These are phyloP conservation scores for Clistopyga incitator DNA, from an alignment of 2,888 invertebrate genomes.

Conservation along the genomic window DNA sequence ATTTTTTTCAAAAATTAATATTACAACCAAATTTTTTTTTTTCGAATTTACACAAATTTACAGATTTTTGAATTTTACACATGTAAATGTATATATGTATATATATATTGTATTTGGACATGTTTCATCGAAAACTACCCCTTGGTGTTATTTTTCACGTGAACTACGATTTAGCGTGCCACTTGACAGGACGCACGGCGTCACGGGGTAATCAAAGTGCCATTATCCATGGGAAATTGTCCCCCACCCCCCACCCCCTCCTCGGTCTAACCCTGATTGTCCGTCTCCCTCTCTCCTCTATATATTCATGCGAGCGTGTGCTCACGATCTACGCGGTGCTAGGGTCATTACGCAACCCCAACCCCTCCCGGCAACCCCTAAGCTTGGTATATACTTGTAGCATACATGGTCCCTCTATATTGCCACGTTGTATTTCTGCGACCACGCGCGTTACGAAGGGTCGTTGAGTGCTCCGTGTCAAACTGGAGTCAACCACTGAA, in stretches of 20 bases:
- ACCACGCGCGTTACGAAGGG: slow-evolving; percentile 72
- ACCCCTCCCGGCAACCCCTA: slow-evolving; percentile 50
- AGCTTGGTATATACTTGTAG: slow-evolving; percentile 43
- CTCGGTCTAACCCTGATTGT: slow-evolving; percentile 51
- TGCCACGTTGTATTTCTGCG: slow-evolving; percentile 59
- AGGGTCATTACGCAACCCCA: slow-evolving; percentile 66
- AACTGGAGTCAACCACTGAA: slow-evolving; percentile 80
- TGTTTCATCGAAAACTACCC: slow-evolving; percentile 64
- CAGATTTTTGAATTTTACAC: no score
- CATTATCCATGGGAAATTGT: slow-evolving; percentile 84
- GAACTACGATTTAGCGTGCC: slow-evolving; percentile 78
- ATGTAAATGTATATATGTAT: no score
- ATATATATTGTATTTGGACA: slow-evolving; percentile 28
- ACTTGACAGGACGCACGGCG: slow-evolving; percentile 81
- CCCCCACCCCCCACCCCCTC: slow-evolving; percentile 79
- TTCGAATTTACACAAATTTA: no score
- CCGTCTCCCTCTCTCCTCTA: slow-evolving; percentile 64
- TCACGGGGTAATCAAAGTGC: slow-evolving; percentile 83
- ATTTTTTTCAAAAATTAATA: no score
- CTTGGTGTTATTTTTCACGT: slow-evolving; percentile 72
- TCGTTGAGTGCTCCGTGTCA: slow-evolving; percentile 76
- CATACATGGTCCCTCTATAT: slow-evolving; percentile 59
- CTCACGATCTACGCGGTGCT: slow-evolving; percentile 58
- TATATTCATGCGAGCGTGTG: slow-evolving; percentile 73
- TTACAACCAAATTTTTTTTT: no score